Base-by-base conservation (phyloP, 2,888 invertebrate genomes). In the Tillus elongatus region DNA sequence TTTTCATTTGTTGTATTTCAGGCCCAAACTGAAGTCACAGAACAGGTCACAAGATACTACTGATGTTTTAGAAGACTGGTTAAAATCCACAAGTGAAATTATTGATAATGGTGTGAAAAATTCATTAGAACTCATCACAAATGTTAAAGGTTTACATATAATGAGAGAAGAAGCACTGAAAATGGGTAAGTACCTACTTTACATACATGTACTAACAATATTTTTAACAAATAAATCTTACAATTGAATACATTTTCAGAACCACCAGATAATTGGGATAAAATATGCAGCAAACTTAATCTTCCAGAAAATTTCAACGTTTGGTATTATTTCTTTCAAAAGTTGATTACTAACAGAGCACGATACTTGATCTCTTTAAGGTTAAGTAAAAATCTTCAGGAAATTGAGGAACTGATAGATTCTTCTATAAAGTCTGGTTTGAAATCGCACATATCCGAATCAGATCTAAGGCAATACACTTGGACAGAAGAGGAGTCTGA, bases 321-420 rank as follows among this genome's bases (percentile, higher is more conserved):
- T 4, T 87, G 85, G 78, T 72, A 74, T 27, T 70, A 74, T 44
- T 80, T 78, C 55, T 86, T 82, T 63, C 80, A 84, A 57, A 79
- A 80, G 1, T 60, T 84, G 4, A 66, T 87, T 16, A 82, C 84
- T n/a, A 63, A 72, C 24, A 69, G 86, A 27, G 79, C 79, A 8
- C 73, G 76, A 51, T 68, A 70, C 2, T 73, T 83, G 34, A 73
- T 82, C 40, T 66, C 68, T 1, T 68, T 61, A 49, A 60, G 57
- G 41, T 43, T 58, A 3, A 33, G 40, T 8, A 42, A 39, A 8
- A 59, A 46, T 40, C 40, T 55, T 10, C 60, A 64, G 1, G 66
- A 68, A 3, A 60, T 68, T 10, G 69, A 72, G 15, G 63, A 53
- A 35, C 70, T 71, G 41, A 51, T 61, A 13, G 41, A 46, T 2